These are phyloP conservation scores for Vireo griseus DNA, from an alignment of 2,797 vertebrate genomes.

Conservation along the genomic window DNA sequence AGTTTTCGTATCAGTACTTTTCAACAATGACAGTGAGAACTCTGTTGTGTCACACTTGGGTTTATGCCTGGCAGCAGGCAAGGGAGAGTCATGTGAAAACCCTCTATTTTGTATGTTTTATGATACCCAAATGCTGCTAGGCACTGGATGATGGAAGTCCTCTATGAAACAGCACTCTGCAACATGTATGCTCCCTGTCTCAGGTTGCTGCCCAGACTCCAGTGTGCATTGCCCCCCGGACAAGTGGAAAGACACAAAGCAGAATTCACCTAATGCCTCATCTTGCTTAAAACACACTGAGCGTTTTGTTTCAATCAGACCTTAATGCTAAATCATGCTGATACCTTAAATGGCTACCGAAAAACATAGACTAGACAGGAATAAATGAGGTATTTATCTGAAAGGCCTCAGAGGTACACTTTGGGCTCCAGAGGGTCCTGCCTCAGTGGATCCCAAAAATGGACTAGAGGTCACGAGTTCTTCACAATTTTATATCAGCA, in stretches of 20 bases:
- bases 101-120: accelerated
- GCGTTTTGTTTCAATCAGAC: neutral
- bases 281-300: neutral
- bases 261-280: neutral
- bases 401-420: too few relatives aligned
- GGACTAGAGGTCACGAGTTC: too few relatives aligned
- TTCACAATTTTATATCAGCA: too few relatives aligned
- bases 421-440: too few relatives aligned
- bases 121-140: neutral
- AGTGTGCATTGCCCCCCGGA: neutral
- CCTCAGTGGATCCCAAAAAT: too few relatives aligned
- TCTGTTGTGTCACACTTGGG: neutral
- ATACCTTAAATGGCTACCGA: too few relatives aligned
- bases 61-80: neutral
- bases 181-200: neutral
- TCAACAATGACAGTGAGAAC: neutral
- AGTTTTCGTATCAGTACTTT: neutral
- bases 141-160: neutral
- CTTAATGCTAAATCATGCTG: neutral
- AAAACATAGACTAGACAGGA: too few relatives aligned
- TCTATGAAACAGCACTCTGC: neutral
- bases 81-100: neutral
- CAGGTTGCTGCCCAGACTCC: neutral
- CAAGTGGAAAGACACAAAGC: neutral
- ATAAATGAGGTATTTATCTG: too few relatives aligned